Evolutionary conservation across 2,797 vertebrate species (phyloP).

Genomic region (Bucorvus abyssinicus): DNA sequence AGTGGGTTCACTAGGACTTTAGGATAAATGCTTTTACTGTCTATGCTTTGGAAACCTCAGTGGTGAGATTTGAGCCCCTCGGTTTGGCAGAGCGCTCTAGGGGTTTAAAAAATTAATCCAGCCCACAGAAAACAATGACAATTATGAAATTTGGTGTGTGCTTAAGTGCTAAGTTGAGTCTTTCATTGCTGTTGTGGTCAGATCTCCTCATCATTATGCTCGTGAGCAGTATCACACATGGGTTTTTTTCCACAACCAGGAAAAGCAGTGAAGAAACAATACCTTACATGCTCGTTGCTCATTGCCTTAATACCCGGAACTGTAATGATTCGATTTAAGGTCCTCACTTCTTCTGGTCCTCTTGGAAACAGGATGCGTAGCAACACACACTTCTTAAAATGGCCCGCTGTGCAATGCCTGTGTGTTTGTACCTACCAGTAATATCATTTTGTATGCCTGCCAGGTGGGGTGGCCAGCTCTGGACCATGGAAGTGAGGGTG

Average conservation of each 20-base stretch:
- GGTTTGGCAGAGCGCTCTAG: not conserved
- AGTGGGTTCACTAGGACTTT: not conserved
- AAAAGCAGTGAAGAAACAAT: not conserved
- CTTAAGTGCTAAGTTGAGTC: not conserved
- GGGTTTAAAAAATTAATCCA: not conserved
- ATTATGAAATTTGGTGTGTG: not conserved
- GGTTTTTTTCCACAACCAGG: not conserved
- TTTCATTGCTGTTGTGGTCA: not conserved
- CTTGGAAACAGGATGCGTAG: not conserved
- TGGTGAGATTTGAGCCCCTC: not conserved
- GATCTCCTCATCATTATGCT: not conserved
- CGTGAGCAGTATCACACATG: not conserved
- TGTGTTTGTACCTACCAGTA: not conserved
- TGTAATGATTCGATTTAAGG: not conserved
- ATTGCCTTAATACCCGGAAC: not conserved
- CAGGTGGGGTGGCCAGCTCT: not conserved
- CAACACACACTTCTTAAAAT: not conserved
- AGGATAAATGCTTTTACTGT: not conserved
- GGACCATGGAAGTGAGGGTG: not conserved
- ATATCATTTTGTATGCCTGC: not conserved
- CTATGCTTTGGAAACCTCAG: not conserved
- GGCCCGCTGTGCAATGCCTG: not conserved
- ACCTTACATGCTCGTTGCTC: not conserved
- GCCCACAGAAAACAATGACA: not conserved
- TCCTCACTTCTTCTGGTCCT: not conserved